Evolutionary conservation across 2,113 vertebrate genomes (phyloP), one percentile per base, ranked within the genome.

Genomic region (Trachemys scripta): DNA sequence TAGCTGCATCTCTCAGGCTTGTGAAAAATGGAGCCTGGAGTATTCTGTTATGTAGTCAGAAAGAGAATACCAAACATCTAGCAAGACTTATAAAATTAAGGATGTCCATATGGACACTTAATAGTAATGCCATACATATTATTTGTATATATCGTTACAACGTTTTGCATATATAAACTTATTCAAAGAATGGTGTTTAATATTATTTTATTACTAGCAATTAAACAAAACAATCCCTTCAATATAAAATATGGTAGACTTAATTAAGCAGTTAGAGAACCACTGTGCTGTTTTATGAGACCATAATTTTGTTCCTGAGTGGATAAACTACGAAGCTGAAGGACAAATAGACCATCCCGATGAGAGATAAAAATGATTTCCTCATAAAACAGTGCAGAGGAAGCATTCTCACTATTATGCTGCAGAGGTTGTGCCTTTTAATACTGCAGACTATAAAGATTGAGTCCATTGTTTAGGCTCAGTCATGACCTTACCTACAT

Each of bases 131-230:
- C 78, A 83, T 69, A 2, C n/a, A 27, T 94, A 59, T 88, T 90
- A 93, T 86, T 95, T 97, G 5, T 49, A 72, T 16, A 87, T 79
- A 93, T 16, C 4, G 95, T 90, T 89, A 29, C 76, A 93, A 9
- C 65, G 2, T 38, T 92, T 97, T 90, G 9, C 42, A 47, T 92
- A 84, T 94, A 93, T 86, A 91, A 76, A 24, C 80, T 95, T 62
- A 92, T 93, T 57, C 29, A 92, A 78, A 59, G 12, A 20, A 94
- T 76, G n/a, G 65, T 82, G 12, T 85, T 97, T 94, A 91, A 89
- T 91, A 90, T 84, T 89, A 89, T 88, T 97, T 97, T 95, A 97
- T 87, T 92, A 88, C 49, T 72, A 88, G 57, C 57, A 91, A 83
- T 94, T 96, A 95, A 97, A 88, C 31, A 90, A 95, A 88, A 51